phyloP scores from a whole-genome alignment of 2,797 vertebrate species.

The Sciaenops ocellatus region DNA sequence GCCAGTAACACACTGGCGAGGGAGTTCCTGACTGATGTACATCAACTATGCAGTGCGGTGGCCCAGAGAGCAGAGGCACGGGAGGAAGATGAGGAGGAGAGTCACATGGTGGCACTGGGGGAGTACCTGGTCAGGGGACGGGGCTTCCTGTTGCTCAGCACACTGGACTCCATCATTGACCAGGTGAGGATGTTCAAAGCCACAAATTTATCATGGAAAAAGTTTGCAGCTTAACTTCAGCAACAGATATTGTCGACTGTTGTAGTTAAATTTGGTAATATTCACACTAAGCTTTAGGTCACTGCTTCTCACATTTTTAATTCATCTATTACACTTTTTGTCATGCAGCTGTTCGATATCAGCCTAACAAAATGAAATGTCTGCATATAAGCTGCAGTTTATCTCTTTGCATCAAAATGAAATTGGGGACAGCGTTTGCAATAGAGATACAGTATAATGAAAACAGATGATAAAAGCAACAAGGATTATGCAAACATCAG shows the following conservation, averaged over 20 bases:
- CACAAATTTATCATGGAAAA: neutral
- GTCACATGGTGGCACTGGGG: slow-evolving; percentile 95
- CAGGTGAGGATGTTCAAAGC: slow-evolving; percentile 84
- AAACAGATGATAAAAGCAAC: slow-evolving; percentile 17
- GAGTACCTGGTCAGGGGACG: slow-evolving; percentile 96
- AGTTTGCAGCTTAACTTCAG: neutral
- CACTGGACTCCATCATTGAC: slow-evolving; percentile 94
- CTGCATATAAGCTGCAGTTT: slow-evolving; percentile 3
- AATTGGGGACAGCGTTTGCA: slow-evolving; percentile 26
- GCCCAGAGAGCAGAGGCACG: slow-evolving; percentile 90
- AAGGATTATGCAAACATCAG: slow-evolving; percentile 8
- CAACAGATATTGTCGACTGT: neutral
- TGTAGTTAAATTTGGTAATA: neutral
- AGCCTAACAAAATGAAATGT: slow-evolving; percentile 16
- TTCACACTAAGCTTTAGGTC: neutral
- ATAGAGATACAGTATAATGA: slow-evolving; percentile 20
- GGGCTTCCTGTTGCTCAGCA: slow-evolving; percentile 94
- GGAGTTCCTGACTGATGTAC: slow-evolving; percentile 97
- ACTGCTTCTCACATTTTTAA: neutral
- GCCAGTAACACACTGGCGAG: slow-evolving; percentile 97
- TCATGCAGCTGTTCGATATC: slow-evolving; percentile 19
- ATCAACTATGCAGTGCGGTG: slow-evolving; percentile 95
- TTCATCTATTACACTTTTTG: neutral
- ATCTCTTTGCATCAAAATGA: slow-evolving; percentile 44
- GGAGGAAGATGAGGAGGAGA: slow-evolving; percentile 96